Percentiles rank a stretch among this genome's conserved stretches.
phyloP scores from a whole-genome alignment of 2,797 vertebrate genomes.

The Crocidura indochinensis region DNA sequence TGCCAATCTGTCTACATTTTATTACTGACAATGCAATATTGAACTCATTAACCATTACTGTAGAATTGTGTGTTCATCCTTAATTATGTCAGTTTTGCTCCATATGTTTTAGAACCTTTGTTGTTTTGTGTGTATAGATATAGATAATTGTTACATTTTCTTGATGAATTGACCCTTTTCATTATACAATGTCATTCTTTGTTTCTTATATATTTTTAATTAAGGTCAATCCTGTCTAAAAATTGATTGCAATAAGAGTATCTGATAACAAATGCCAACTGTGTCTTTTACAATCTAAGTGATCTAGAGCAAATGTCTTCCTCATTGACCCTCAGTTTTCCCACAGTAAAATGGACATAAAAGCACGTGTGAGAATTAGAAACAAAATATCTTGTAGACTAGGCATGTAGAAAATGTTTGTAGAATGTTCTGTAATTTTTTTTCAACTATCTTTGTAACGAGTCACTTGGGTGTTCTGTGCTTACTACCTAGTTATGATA shows the following conservation, averaged over 20 bases:
- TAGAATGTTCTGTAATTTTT: not conserved
- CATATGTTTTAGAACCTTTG: no score
- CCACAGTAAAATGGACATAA: not conserved
- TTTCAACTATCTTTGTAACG: not conserved
- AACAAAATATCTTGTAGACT: rapidly evolving
- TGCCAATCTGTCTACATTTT: no score
- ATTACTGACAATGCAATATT: no score
- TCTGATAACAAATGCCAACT: not conserved
- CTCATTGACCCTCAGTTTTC: not conserved
- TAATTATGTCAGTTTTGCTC: no score
- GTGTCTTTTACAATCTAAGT: not conserved
- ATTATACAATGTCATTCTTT: no score
- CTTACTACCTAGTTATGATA: not conserved
- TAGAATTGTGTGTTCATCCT: no score
- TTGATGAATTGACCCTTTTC: no score
- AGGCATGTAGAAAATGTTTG: not conserved
- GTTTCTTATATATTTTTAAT: no score
- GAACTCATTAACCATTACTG: no score
- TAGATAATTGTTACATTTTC: no score
- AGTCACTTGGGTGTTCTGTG: not conserved
- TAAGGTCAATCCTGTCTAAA: no score
- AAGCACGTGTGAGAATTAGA: not conserved
- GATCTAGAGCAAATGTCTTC: not conserved
- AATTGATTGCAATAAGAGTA: not conserved
- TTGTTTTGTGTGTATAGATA: no score